A percentile compares a stretch with the other conserved stretches of the same genome.
These are phyloP conservation scores for Drosophila arizonae DNA, from an alignment of 1,140 invertebrate genomes.

Conservation along the genomic window DNA sequence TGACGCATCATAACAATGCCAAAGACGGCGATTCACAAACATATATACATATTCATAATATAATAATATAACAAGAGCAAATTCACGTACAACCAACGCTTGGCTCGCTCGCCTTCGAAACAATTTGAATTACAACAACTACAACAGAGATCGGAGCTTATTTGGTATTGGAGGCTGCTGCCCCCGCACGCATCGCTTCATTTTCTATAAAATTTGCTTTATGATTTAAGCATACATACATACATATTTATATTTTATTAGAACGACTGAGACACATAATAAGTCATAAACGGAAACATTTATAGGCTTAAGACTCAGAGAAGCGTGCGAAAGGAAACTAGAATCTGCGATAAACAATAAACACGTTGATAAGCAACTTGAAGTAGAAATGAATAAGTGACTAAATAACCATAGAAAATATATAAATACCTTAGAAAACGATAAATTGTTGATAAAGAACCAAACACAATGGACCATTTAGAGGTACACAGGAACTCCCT, in stretches of 20 bases:
- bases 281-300: constrained; percentile 38
- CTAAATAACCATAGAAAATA: no score
- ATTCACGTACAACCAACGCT: constrained; percentile 11
- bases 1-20: constrained; percentile 60
- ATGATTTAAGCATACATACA: constrained; percentile 6
- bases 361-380: constrained; percentile 1
- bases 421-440: constrained; percentile 9
- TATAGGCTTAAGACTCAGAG: constrained; percentile 49
- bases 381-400: not conserved
- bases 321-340: constrained; percentile 1
- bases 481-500: not conserved
- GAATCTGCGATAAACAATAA: constrained; percentile 10
- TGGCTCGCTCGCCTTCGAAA: constrained; percentile 33
- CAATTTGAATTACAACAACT: constrained; percentile 12
- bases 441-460: no score
- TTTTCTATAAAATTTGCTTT: not conserved
- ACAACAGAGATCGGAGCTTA: constrained; percentile 33
- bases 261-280: constrained; percentile 1
- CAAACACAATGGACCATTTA: no score
- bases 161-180: constrained; percentile 70
- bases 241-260: not conserved
- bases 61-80: constrained; percentile 35
- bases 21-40: constrained; percentile 22
- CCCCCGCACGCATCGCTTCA: constrained; percentile 60
- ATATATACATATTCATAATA: not conserved